Conservation (phyloP, 2,888 invertebrate species). For the Cynaeus angustus region DNA sequence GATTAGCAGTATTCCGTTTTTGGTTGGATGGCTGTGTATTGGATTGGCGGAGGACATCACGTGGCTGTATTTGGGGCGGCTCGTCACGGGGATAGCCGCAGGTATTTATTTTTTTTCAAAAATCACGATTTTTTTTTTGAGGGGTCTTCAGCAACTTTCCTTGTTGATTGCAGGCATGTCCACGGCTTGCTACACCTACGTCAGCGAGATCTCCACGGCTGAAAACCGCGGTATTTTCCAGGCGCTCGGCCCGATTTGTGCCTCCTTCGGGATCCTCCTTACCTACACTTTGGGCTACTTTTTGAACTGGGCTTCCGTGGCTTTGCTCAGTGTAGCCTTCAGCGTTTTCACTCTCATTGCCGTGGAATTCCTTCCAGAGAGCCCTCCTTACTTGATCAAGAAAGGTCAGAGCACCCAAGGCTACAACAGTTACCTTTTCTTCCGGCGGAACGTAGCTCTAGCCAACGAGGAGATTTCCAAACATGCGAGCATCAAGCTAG, state of each 20-base stretch:
- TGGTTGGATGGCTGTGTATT: constrained; percentile 81
- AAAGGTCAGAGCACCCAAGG: constrained; percentile 76
- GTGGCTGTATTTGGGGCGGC: constrained; percentile 79
- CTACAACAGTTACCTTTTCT: constrained; percentile 78
- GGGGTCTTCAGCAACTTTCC: no score
- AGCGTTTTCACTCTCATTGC: constrained; percentile 75
- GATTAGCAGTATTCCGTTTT: constrained; percentile 79
- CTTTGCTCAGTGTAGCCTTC: constrained; percentile 77
- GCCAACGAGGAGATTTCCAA: constrained; percentile 78
- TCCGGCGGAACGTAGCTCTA: constrained; percentile 77
- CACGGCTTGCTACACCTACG: constrained; percentile 80
- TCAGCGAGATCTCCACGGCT: constrained; percentile 81
- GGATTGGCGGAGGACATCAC: constrained; percentile 78
- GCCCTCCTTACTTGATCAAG: constrained; percentile 80
- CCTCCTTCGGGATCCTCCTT: constrained; percentile 82
- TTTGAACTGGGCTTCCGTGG: constrained; percentile 79
- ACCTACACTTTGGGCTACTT: constrained; percentile 81
- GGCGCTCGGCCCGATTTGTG: constrained; percentile 81
- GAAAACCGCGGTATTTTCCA: constrained; percentile 81
- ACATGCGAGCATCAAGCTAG: constrained; percentile 69
- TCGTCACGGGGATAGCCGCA: constrained; percentile 81
- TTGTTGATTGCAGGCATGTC: no score
- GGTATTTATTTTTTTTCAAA: constrained; percentile 71
- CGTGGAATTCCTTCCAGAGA: constrained; percentile 80
- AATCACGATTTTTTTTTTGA: constrained; percentile 61